Percentiles rank a stretch among this genome's conserved stretches.
phyloP scores from a whole-genome alignment of 1,140 invertebrate genomes.

The Bicyclus anynana region DNA sequence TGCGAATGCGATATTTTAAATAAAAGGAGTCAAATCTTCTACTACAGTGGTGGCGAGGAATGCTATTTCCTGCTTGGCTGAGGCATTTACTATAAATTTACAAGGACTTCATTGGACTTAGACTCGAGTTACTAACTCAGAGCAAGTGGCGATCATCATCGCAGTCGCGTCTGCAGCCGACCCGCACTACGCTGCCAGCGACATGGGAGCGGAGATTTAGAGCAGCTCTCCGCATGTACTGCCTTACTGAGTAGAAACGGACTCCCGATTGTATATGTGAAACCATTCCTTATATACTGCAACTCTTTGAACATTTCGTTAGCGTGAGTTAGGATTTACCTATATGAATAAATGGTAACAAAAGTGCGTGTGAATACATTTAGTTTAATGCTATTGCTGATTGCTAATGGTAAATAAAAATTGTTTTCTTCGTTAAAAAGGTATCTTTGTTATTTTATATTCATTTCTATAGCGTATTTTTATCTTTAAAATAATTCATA shows the following conservation, averaged over 20 bases:
- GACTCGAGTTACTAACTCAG: background rate
- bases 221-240: background rate
- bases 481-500: too few species aligned
- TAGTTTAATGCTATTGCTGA: too few species aligned
- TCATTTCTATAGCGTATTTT: too few species aligned
- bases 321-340: background rate
- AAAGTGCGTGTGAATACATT: too few species aligned
- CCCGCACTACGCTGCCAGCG: background rate
- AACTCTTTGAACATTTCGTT: background rate
- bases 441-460: too few species aligned
- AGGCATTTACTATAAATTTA: too few species aligned
- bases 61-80: background rate
- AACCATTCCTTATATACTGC: background rate
- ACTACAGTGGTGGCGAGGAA: background rate
- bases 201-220: background rate
- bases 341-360: too few species aligned
- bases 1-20: too few species aligned
- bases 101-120: background rate
- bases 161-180: background rate
- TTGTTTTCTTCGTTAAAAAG: too few species aligned
- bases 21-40: background rate
- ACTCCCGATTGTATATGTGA: background rate
- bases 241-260: background rate
- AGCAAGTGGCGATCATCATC: background rate
- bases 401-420: too few species aligned